Evolutionary conservation across 2,113 vertebrate species (phyloP), one percentile per base, ranked within the genome.

Genomic region (Laticauda laticaudata): DNA sequence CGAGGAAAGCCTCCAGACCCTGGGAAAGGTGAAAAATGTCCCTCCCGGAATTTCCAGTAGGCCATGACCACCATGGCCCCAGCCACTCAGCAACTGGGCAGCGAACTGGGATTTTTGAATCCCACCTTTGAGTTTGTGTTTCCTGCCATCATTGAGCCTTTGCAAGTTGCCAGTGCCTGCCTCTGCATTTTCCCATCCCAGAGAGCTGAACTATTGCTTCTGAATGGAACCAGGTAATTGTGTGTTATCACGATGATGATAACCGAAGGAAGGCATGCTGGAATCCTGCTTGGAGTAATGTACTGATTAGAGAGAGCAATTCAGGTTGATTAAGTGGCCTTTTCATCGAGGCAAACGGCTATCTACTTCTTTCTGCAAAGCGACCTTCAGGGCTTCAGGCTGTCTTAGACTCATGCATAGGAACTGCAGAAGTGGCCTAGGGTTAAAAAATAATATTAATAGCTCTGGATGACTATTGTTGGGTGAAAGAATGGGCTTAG

Each of bases 301-400:
- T 85, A 86, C 81, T 93, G 92, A 93, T 93, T 93, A 93, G 48
- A 18, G 21, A 93, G 56, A 90, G 89, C 56, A 43, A 87, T 93
- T 87, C 81, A 86, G 89, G 89, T 64, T 93, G 92, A 87, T 93
- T 90, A 93, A 93, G 88, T 90, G 92, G 88, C 26, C 45, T 90
- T 93, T 90, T 53, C 29, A 61, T n/a, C 2, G 75, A 93, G 26
- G 56, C 51, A 48, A 81, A 54, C 53, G 45, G 39, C 64, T 69
- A 81, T 57, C 20, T 34, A 53, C 29, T n/a, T 90, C 59, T 75
- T 2, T 5, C 75, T 61, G 56, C 43, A 12, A 90, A 86, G 75
- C 55, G 14, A 26, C 15, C 21, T 9, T 53, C 23, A 20, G 9
- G 39, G 75, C n/a, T 39, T 43, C 55, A 90, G 54, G 24, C 29